Evolutionary conservation across 2,888 invertebrate species (phyloP).

Genomic region (Melanophora roralis): DNA sequence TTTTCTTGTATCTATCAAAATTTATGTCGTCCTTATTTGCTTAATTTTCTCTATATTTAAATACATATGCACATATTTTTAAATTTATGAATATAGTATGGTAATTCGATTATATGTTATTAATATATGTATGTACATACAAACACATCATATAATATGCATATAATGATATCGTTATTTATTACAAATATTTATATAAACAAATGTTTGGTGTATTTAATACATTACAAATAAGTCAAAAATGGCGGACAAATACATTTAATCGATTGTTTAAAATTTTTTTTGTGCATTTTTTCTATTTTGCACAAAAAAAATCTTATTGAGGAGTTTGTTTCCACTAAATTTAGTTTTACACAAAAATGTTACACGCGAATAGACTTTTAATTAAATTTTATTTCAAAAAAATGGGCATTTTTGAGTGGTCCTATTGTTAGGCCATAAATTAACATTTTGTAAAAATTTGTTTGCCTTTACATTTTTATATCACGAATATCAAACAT

Average conservation of each 20-base stretch:
- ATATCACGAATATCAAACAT: background rate
- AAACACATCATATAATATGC: too few relatives aligned
- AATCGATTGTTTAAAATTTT: background rate
- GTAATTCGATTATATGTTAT: slow-evolving; percentile 24
- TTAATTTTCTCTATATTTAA: too few relatives aligned
- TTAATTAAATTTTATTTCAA: slow-evolving; percentile 18
- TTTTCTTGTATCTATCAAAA: too few relatives aligned
- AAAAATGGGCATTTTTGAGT: background rate
- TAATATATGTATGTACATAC: background rate
- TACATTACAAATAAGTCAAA: too few relatives aligned
- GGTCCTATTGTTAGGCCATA: background rate
- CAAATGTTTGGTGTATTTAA: too few relatives aligned
- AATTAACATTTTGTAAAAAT: slow-evolving; percentile 10
- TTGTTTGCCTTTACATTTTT: background rate
- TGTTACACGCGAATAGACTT: background rate
- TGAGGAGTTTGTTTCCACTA: slow-evolving; percentile 17
- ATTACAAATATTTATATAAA: too few relatives aligned
- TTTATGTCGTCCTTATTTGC: too few relatives aligned
- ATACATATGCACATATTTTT: background rate
- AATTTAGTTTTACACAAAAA: background rate
- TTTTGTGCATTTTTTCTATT: background rate
- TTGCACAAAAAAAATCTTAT: background rate
- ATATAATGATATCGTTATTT: too few relatives aligned
- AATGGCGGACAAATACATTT: too few relatives aligned
- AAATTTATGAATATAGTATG: background rate